A percentile compares a stretch with the other conserved stretches of the same genome.
phyloP scores from a whole-genome alignment of 2,113 vertebrate species.

The Centropus bengalensis region DNA sequence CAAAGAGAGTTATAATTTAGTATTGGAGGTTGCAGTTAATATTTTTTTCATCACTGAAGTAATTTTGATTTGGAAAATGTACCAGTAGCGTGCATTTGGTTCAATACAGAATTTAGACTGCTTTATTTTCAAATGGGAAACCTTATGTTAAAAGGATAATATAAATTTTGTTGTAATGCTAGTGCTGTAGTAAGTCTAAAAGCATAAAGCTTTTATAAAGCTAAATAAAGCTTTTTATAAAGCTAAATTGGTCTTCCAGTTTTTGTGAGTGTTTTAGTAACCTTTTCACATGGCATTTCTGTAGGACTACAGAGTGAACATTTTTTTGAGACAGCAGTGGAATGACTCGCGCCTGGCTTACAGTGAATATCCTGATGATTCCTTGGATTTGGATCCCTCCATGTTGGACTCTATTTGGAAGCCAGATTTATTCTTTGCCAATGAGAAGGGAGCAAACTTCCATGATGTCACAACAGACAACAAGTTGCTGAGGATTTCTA shows the following conservation, averaged over 20 bases:
- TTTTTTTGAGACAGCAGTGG: slow-evolving; percentile 99
- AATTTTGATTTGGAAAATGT: slow-evolving; percentile 64
- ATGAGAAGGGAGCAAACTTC: slow-evolving; percentile 98
- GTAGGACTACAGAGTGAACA: slow-evolving; percentile 99
- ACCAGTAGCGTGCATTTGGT: background rate
- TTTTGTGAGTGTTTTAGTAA: slow-evolving; percentile 41
- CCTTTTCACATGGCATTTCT: slow-evolving; percentile 69
- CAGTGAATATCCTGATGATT: slow-evolving; percentile 96
- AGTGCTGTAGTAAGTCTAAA: slow-evolving; percentile 18
- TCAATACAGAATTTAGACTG: background rate
- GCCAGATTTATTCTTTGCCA: slow-evolving; percentile 98
- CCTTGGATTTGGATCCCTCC: slow-evolving; percentile 96
- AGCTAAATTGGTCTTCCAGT: background rate
- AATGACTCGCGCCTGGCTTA: slow-evolving; percentile 97
- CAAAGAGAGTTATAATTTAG: background rate
- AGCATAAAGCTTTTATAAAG: too few relatives aligned
- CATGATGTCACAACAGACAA: slow-evolving; percentile 99
- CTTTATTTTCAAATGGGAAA: background rate
- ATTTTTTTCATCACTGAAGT: background rate
- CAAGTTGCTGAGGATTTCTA: slow-evolving; percentile 97
- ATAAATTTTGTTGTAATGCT: background rate
- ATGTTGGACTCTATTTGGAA: slow-evolving; percentile 99
- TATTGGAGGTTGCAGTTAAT: background rate
- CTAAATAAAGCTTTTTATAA: too few relatives aligned
- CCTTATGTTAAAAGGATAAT: background rate